Conservation (phyloP, 2,113 vertebrate genomes). For the Pelecanus crispus region DNA sequence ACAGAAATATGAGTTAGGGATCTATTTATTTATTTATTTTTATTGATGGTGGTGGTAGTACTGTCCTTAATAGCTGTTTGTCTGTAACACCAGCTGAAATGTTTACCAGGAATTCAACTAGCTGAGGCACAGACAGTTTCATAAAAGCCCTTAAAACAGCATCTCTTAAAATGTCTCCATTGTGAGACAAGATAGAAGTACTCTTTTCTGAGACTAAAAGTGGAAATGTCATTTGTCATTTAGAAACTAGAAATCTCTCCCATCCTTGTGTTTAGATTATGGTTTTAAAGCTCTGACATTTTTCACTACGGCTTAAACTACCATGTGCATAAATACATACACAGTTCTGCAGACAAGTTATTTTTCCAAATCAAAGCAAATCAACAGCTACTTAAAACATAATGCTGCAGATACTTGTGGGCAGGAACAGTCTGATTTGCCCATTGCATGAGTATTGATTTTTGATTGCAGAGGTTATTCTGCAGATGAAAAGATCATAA, state of each 20-base stretch:
- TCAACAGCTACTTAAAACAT: slow-evolving; percentile 46
- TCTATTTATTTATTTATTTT: neutral
- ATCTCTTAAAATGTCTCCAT: neutral
- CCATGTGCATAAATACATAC: slow-evolving; percentile 13
- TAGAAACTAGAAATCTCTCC: neutral
- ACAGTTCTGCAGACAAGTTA: slow-evolving; percentile 2
- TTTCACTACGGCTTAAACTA: neutral
- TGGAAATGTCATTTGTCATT: neutral
- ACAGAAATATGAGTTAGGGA: neutral
- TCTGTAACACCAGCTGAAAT: neutral
- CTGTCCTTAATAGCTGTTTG: neutral
- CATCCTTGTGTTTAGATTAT: neutral
- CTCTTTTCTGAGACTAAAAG: neutral
- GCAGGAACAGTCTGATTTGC: slow-evolving; percentile 31
- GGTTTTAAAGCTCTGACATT: slow-evolving; percentile 30
- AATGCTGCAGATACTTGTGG: neutral
- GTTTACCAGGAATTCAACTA: neutral
- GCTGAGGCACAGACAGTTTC: neutral
- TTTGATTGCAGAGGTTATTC: slow-evolving; percentile 59
- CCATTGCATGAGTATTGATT: slow-evolving; percentile 43
- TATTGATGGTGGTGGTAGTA: neutral
- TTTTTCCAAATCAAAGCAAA: slow-evolving; percentile 59
- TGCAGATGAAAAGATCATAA: slow-evolving; percentile 43
- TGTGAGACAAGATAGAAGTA: neutral
- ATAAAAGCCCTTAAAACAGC: neutral